Evolutionary conservation across 2,888 invertebrate species (phyloP), one percentile per base, ranked within the genome.

Genomic region (Chaitophorus viminalis): DNA sequence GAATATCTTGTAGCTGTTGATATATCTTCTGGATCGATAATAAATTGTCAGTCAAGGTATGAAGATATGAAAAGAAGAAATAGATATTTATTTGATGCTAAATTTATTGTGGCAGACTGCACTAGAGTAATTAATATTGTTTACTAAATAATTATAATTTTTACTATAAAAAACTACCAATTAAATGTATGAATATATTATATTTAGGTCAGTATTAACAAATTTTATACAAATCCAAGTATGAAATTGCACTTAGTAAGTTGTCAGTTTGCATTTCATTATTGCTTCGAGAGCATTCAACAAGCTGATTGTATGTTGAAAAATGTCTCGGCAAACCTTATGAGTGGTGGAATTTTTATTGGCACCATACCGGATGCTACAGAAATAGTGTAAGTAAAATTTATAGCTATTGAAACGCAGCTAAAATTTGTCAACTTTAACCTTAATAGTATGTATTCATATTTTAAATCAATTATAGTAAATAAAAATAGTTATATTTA

Each of bases 241-340:
- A 93, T 95, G 89, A 93, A 94, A 90, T 94, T 99, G 90, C 97
- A 99, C 91, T 91, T 99, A 74, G 97, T 97, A 1, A 98, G 98
- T 91, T 98, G 98, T 91, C 99, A 99, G 92, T 99, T 99, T 93
- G 97, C 98, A 36, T 95, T 99, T 91, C 99, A 99, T 92, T 99
- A 99, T 91, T 95, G 96, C 91, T 99, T 98, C 92, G 98, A 98
- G 92, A 95, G 96, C 89, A 92, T 97, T 89, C 92, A 93, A 8
- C 98, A 99, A 92, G 98, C 98, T 0, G 95, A 97, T 91, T 95
- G 95, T 91, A 98, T 99, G 97, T 92, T 99, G 14, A 94, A 94
- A 89, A 99, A 99, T 92, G 96, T 96, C 17, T 95, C 97, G 14
- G 98, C 98, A 91, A 96, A 96, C 91, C 93, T 99, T 33, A 94